Conservation (phyloP, 1,140 invertebrate genomes). For the Apis dorsata region DNA sequence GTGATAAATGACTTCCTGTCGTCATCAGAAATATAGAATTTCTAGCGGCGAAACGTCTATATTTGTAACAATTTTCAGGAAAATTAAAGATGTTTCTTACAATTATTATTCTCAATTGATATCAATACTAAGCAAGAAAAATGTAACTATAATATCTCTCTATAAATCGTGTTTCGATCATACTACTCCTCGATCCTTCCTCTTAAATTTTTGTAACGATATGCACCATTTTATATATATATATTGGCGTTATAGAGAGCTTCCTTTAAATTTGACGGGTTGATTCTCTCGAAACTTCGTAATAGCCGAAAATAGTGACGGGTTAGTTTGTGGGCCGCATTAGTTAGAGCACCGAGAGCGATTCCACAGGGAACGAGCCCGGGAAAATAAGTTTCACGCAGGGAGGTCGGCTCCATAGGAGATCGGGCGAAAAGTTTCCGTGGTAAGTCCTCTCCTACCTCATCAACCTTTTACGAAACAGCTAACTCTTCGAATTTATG, state of each 20-base stretch:
- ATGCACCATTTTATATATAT: too few relatives aligned
- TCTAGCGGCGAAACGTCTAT: too few relatives aligned
- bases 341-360: neutral
- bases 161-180: too few relatives aligned
- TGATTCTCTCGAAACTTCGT: neutral
- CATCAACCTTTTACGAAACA: slow-evolving; percentile 28
- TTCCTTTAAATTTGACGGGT: neutral
- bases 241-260: too few relatives aligned
- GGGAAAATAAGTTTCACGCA: slow-evolving; percentile 28
- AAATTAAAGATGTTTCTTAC: too few relatives aligned
- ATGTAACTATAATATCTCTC: too few relatives aligned
- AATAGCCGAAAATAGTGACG: slow-evolving; percentile 42
- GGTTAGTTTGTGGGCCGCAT: neutral
- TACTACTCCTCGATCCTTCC: too few relatives aligned
- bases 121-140: too few relatives aligned
- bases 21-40: too few relatives aligned
- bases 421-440: slow-evolving; percentile 15
- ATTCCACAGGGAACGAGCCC: neutral
- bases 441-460: neutral
- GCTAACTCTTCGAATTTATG: neutral
- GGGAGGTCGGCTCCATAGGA: neutral
- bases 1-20: neutral
- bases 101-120: too few relatives aligned
- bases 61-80: too few relatives aligned
- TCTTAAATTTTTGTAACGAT: too few relatives aligned